These are phyloP conservation scores for Tricholaema leucomelas DNA, from an alignment of 2,113 vertebrate genomes.

Conservation along the genomic window DNA sequence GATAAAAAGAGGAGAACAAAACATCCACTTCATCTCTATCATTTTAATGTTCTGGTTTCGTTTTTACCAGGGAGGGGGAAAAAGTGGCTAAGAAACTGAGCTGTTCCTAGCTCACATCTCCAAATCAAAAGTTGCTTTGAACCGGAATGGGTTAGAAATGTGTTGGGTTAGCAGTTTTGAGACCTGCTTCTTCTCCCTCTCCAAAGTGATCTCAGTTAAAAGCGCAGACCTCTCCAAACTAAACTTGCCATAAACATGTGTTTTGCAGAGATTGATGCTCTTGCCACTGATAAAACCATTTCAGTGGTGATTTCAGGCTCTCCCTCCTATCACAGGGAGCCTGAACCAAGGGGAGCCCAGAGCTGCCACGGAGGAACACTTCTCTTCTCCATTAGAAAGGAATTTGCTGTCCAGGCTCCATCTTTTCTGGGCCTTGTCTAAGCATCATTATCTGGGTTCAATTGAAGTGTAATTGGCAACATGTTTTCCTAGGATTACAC, in stretches of 20 bases:
- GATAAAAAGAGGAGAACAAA: not conserved
- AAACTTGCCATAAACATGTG: conserved; percentile 47
- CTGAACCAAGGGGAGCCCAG: not conserved
- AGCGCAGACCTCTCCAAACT: conserved; percentile 13
- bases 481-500: conserved; percentile 66
- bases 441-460: conserved; percentile 69
- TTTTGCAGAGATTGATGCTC: conserved; percentile 56
- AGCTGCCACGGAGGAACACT: conserved; percentile 15
- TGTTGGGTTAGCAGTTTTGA: conserved; percentile 25
- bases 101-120: not conserved
- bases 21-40: not conserved
- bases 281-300: conserved; percentile 51
- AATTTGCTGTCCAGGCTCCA: conserved; percentile 41
- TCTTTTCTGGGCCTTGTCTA: conserved; percentile 50
- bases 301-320: conserved; percentile 33
- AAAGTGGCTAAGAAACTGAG: not conserved
- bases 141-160: not conserved
- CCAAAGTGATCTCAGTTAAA: conserved; percentile 26
- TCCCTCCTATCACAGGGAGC: not conserved
- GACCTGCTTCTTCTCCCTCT: not conserved
- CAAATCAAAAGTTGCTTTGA: not conserved
- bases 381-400: conserved; percentile 40
- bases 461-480: conserved; percentile 67
- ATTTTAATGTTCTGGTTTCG: not conserved
- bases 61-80: not conserved